Evolutionary conservation across 2,797 vertebrate species (phyloP).

Genomic region (Sitta carolinensis): DNA sequence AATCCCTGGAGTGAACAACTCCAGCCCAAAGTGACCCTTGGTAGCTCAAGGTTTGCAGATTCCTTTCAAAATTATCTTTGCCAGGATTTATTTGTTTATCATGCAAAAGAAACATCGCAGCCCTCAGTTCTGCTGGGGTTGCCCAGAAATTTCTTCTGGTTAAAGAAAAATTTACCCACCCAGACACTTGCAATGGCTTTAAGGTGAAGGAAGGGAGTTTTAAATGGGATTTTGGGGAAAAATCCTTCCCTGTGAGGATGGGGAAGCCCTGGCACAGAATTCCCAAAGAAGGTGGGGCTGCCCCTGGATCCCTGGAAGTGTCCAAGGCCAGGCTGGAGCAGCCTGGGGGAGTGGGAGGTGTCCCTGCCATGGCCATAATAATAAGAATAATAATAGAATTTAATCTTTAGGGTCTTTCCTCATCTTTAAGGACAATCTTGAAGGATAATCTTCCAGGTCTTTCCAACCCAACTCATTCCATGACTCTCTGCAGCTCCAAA

Average conservation of each 20-base stretch:
- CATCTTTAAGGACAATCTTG: background rate
- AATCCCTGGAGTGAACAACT: background rate
- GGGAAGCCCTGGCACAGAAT: background rate
- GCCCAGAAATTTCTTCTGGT: background rate
- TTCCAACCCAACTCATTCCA: background rate
- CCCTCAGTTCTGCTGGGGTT: background rate
- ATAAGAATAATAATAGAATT: background rate
- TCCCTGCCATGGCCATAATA: background rate
- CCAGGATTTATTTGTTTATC: background rate
- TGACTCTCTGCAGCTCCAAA: fast-evolving
- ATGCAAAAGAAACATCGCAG: background rate
- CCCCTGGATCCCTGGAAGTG: background rate
- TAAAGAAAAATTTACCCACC: background rate
- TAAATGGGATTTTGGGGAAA: background rate
- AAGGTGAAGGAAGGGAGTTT: background rate
- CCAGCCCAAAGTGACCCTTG: background rate
- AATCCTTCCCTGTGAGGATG: background rate
- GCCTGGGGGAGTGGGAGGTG: background rate
- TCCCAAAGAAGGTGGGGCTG: background rate
- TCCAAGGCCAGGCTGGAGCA: background rate
- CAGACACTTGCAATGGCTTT: background rate
- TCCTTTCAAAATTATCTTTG: background rate
- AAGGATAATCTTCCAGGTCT: no score
- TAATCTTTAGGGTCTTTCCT: background rate
- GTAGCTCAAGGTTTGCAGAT: background rate